Evolutionary conservation across 2,113 vertebrate genomes (phyloP).

Genomic region (Toxotes chatareus): DNA sequence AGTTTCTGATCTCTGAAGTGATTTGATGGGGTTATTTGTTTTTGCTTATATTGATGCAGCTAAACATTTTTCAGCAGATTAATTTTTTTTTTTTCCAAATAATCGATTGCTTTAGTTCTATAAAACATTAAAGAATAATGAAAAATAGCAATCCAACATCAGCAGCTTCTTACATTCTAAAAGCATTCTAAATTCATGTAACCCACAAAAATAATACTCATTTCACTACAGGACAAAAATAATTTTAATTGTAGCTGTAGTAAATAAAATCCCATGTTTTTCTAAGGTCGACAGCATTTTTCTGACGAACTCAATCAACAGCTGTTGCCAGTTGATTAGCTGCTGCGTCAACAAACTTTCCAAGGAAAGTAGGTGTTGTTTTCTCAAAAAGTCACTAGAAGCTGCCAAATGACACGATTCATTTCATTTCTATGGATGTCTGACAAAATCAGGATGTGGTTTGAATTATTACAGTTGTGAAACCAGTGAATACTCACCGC

Average conservation of each 20-base stretch:
- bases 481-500: neutral
- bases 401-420: too few species aligned
- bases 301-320: neutral
- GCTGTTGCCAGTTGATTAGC: neutral
- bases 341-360: neutral
- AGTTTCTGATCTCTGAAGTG: conserved; percentile 12
- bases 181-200: neutral
- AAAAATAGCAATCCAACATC: too few species aligned
- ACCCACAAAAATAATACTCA: neutral
- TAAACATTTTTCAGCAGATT: neutral
- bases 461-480: neutral
- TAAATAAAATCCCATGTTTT: neutral
- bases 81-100: neutral
- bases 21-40: neutral
- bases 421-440: neutral
- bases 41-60: neutral
- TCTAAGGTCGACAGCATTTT: neutral
- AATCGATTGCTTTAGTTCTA: neutral
- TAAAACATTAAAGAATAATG: too few species aligned
- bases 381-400: neutral
- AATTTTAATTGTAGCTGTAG: neutral
- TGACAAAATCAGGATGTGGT: neutral
- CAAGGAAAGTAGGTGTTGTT: too few species aligned
- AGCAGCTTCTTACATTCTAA: neutral
- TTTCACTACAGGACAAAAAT: neutral